Percentiles rank a stretch among this genome's conserved stretches.
Conservation (phyloP, 2,888 invertebrate species). For the Temnothorax unifasciatus region DNA sequence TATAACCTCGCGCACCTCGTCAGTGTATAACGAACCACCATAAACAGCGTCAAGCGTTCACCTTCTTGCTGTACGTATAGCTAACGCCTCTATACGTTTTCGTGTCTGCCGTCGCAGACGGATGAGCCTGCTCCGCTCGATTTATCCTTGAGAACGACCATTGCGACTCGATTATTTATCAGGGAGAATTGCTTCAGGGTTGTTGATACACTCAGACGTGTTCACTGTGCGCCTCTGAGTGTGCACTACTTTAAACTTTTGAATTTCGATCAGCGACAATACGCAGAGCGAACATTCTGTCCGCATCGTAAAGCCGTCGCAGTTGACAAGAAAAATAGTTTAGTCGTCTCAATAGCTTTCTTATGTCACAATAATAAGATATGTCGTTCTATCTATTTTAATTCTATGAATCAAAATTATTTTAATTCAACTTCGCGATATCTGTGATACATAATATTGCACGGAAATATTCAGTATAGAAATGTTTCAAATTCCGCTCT, state of each 20-base stretch:
- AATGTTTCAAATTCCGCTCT: background rate
- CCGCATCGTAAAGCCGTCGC: background rate
- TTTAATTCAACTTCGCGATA: background rate
- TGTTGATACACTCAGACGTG: conserved; percentile 38
- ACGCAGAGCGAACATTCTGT: background rate
- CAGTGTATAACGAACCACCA: conserved; percentile 79
- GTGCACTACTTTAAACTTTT: conserved; percentile 10
- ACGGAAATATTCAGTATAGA: background rate
- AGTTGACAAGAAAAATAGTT: conserved; percentile 3
- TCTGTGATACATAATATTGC: background rate
- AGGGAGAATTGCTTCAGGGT: conserved; percentile 44
- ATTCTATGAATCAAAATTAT: background rate
- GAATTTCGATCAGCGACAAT: background rate
- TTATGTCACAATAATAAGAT: background rate
- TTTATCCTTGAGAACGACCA: conserved; percentile 80
- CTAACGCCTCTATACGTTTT: conserved; percentile 73
- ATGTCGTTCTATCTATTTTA: background rate
- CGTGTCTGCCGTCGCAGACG: conserved; percentile 73
- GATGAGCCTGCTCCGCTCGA: conserved; percentile 77
- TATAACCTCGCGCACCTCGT: conserved; percentile 77
- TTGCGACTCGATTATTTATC: conserved; percentile 82
- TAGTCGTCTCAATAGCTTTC: background rate
- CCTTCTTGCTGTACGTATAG: conserved; percentile 57
- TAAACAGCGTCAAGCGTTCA: conserved; percentile 73
- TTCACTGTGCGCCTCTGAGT: background rate